Evolutionary conservation across 2,797 vertebrate genomes (phyloP).

Genomic region (Sebastiscus albofasciatus): DNA sequence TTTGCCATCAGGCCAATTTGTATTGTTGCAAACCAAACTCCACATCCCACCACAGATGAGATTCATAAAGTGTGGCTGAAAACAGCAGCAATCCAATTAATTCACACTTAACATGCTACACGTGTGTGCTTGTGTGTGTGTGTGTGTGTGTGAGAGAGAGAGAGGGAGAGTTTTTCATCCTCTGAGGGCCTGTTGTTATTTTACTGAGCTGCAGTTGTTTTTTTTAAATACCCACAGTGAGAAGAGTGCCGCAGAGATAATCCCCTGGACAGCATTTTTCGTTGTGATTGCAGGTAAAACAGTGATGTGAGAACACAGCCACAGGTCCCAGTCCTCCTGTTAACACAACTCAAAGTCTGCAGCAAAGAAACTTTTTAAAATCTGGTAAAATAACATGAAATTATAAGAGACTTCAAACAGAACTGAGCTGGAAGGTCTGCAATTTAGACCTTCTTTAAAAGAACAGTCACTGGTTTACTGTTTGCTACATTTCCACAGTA

Average conservation of each 20-base stretch:
- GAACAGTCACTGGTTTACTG: not conserved
- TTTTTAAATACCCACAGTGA: slow-evolving; percentile 33
- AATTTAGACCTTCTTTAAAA: not conserved
- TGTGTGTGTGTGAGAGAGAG: too few species aligned
- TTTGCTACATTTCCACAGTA: not conserved
- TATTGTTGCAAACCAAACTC: slow-evolving; percentile 61
- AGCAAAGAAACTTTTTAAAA: not conserved
- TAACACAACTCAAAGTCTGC: not conserved
- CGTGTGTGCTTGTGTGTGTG: slow-evolving; percentile 5
- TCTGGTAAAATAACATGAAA: not conserved
- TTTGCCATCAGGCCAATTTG: slow-evolving; percentile 77
- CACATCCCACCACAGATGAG: slow-evolving; percentile 65
- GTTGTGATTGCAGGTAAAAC: slow-evolving; percentile 4
- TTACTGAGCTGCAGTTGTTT: slow-evolving; percentile 20
- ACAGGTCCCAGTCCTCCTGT: not conserved
- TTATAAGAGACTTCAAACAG: not conserved
- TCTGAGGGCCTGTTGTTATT: slow-evolving; percentile 47
- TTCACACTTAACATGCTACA: slow-evolving; percentile 72
- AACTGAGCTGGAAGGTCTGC: not conserved
- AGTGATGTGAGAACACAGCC: slow-evolving; percentile 2
- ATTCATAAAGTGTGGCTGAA: slow-evolving; percentile 72
- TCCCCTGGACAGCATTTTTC: not conserved
- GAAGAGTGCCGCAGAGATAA: slow-evolving; percentile 21
- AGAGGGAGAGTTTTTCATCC: slow-evolving; percentile 18
- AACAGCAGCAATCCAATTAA: slow-evolving; percentile 72